Evolutionary conservation across 1,140 invertebrate genomes (phyloP), one percentile per base, ranked within the genome.

Genomic region (Papilio polyxenes): DNA sequence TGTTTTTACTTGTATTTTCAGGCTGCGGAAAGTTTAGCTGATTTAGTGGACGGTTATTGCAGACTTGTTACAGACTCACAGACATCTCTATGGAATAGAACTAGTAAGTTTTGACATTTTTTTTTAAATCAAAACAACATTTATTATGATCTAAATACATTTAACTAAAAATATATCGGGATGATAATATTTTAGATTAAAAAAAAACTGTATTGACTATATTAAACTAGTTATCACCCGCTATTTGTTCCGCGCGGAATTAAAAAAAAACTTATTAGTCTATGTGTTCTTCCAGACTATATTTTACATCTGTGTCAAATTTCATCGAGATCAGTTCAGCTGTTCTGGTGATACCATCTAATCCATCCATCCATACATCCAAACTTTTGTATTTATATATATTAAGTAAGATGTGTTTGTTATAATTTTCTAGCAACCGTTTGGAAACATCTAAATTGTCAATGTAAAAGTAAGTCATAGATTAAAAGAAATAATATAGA

Each of bases 11-110:
- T 86, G 3, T 65, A 65, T 53, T 6, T 15, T 89, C 95, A 96
- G 95, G 95, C 95, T 83, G 98, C 98, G n/a, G 98, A 99, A 90
- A 99, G 98, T 89, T 96, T 99, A 88, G 99, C 99, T 1, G 98
- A 99, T 95, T 95, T 99, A 62, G 98, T 99, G 75, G 99, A 99
- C 92, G 99, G 99, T 1, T 99, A 99, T 92, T 99, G 98, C 92
- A 96, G 98, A 88, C 95, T 99, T 81, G 96, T 97, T 85, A 97
- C 97, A 80, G 96, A 96, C 83, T 96, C 96, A 51, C 96, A 96
- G 75, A 96, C 96, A 51, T 98, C 98, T 10, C 95, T 99, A 72
- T 99, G 98, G 98, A 98, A 97, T 75, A 87, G 92, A 88, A 92
- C 87, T 17, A 93, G 92, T 92, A 87, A 90, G 91, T 91, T 72